Evolutionary conservation across 2,888 invertebrate species (phyloP).

Genomic region (Gryllus longicercus): DNA sequence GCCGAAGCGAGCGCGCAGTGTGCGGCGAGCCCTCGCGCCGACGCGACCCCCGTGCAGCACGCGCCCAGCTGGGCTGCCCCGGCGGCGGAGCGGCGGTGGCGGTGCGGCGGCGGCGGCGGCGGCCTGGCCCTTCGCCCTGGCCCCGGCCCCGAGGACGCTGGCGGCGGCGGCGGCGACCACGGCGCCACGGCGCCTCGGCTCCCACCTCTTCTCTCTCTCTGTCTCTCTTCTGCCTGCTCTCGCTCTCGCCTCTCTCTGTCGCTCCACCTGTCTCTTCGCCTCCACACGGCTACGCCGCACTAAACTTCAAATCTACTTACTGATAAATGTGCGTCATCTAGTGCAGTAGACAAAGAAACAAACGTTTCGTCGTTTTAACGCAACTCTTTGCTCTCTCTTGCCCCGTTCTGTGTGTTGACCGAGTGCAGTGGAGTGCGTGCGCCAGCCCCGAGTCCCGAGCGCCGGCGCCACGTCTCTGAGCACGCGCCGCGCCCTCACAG

Average conservation of each 20-base stretch:
- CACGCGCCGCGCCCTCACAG: not conserved
- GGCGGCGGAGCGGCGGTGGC: not conserved
- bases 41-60: not conserved
- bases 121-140: not conserved
- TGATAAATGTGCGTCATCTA: not conserved
- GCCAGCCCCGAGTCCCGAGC: not conserved
- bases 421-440: not conserved
- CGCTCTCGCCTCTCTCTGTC: not conserved
- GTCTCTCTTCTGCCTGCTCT: not conserved
- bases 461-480: not conserved
- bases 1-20: not conserved
- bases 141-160: conserved; percentile 1
- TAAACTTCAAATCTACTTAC: not conserved
- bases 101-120: not conserved
- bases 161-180: not conserved
- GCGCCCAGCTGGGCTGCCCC: not conserved
- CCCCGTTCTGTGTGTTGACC: not conserved
- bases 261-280: not conserved
- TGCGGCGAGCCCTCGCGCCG: not conserved
- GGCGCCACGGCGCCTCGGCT: not conserved
- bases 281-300: not conserved
- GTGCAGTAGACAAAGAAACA: not conserved
- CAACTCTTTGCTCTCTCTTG: no score
- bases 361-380: no score
- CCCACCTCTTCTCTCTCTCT: not conserved